Evolutionary conservation across 2,113 vertebrate species (phyloP), one percentile per base, ranked within the genome.

Genomic region (Plotosus lineatus): DNA sequence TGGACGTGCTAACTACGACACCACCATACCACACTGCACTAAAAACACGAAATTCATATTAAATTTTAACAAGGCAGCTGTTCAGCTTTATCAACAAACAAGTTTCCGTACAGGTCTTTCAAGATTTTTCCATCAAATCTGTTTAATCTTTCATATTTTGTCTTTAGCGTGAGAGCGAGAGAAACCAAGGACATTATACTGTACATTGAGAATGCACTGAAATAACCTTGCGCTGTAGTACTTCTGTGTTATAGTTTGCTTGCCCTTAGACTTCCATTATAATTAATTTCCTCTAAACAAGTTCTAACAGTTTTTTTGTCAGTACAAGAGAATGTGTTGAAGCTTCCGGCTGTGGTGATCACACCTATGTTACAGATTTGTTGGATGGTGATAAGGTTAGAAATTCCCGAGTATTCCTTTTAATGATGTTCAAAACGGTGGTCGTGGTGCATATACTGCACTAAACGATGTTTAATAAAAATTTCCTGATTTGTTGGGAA

Each of bases 271-370:
- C 15, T 50, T 71, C 42, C 44, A 50, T 8, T 28, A 10, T 71
- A 31, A 71, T 48, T 19, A 17, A 15, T 31, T 10, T 69, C 31
- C 26, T 26, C 44, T 4, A 19, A 71, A 50, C 68, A 19, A 15
- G 2, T 48, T 71, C 12, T 71, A n/a, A 50, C 44, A 71, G 44
- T 31, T 69, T 31, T 69, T 65, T 69, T 46, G 66, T 46, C 66
- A 69, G 66, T 8, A 19, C 3, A 71, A 15, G 68, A 31, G 44
- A 71, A 71, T 14, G 68, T 31, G 44, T 48, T 28, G n/a, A 31
- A 48, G 19, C 31, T 48, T 2, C n/a, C n/a, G 21, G 4, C 21
- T 68, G 63, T 42, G 10, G 4, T 46, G 66, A 69, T 69, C 36
- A 46, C 66, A 46, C 66, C 42, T 46, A 9, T 48, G 44, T 26